These are phyloP conservation scores for Aplysia californica DNA, from an alignment of 1,140 invertebrate species.

Conservation along the genomic window DNA sequence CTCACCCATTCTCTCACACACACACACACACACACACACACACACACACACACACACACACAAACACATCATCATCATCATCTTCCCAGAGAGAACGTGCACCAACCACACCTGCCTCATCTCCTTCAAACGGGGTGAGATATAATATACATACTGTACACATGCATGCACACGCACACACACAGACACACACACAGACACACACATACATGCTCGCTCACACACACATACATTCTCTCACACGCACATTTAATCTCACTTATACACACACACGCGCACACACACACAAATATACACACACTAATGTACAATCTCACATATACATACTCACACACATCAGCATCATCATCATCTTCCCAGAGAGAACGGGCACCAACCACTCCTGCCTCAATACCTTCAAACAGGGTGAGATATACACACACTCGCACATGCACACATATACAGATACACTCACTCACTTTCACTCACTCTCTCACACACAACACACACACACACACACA, in stretches of 20 bases:
- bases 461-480: neutral
- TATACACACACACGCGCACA: neutral
- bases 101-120: slow-evolving; percentile 94
- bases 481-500: too few relatives aligned
- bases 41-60: too few relatives aligned
- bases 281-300: too few relatives aligned
- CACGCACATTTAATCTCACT: neutral
- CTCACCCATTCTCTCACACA: neutral
- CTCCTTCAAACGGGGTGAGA: slow-evolving; percentile 95
- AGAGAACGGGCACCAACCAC: too few relatives aligned
- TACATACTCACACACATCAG: neutral
- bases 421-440: neutral
- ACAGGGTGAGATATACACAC: too few relatives aligned
- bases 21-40: neutral
- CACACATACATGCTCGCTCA: neutral
- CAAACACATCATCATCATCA: too few relatives aligned
- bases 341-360: too few relatives aligned
- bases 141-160: too few relatives aligned
- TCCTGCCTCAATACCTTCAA: too few relatives aligned
- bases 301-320: neutral
- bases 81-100: slow-evolving; percentile 96
- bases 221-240: neutral
- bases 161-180: too few relatives aligned
- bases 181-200: neutral
- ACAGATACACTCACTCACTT: neutral